phyloP scores from a whole-genome alignment of 2,888 invertebrate species.

The Magallana nippona region DNA sequence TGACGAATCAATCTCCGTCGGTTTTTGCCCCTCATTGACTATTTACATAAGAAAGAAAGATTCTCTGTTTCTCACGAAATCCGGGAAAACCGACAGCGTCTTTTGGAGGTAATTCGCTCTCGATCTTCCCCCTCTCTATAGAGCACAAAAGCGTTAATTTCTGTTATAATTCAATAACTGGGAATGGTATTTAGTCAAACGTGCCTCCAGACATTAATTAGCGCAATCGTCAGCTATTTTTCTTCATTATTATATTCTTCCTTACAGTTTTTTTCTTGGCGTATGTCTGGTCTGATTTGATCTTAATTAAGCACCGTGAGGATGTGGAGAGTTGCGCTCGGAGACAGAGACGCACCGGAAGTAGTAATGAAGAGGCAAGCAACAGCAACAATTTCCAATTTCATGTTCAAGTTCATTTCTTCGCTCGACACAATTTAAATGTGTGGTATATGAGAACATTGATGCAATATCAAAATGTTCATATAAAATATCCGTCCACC shows the following conservation, averaged over 20 bases:
- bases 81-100: not conserved
- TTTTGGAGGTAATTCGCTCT: not conserved
- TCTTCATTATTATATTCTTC: too few species aligned
- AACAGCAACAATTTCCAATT: too few species aligned
- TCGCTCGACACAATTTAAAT: too few species aligned
- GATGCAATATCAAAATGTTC: too few species aligned
- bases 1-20: not conserved
- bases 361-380: not conserved
- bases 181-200: not conserved
- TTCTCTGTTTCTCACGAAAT: not conserved
- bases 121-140: not conserved
- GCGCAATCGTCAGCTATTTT: slow-evolving; percentile 9
- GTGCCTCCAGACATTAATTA: slow-evolving; percentile 16
- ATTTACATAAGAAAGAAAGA: slow-evolving; percentile 13
- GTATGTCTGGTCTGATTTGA: not conserved
- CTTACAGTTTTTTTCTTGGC: too few species aligned
- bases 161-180: slow-evolving; percentile 26
- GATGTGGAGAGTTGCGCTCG: not conserved
- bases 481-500: too few species aligned
- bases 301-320: slow-evolving; percentile 11
- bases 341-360: not conserved
- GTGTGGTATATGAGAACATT: too few species aligned
- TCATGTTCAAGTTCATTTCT: too few species aligned
- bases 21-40: not conserved
- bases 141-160: slow-evolving; percentile 17